Percentiles rank a stretch among this genome's conserved stretches.
Evolutionary conservation across 2,113 vertebrate species (phyloP).

Genomic region (Antigone vipio): DNA sequence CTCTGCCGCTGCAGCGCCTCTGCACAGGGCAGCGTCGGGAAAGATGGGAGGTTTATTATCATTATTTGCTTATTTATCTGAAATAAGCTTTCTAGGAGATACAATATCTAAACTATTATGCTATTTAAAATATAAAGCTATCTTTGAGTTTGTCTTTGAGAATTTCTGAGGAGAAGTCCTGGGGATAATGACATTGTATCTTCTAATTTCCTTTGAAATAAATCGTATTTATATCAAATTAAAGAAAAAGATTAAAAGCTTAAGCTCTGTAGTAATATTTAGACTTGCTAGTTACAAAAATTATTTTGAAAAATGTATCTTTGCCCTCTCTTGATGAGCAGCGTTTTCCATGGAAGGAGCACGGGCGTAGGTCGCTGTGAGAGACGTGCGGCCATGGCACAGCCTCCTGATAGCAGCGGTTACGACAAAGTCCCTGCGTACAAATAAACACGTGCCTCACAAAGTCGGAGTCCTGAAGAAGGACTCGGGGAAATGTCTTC

Average conservation of each 20-base stretch:
- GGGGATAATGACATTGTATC: neutral
- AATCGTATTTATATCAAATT: neutral
- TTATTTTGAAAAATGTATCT: neutral
- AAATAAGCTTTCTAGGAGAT: neutral
- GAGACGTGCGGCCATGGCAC: fast-evolving
- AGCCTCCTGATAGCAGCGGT: neutral
- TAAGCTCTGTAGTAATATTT: neutral
- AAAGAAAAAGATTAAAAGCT: neutral
- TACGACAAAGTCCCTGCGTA: neutral
- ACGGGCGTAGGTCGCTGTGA: fast-evolving
- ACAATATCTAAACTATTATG: neutral
- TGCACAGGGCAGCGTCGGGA: fast-evolving
- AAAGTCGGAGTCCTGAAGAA: neutral
- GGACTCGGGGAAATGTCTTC: neutral
- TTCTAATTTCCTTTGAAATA: neutral
- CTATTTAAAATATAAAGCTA: neutral
- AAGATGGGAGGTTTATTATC: neutral
- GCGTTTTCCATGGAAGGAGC: neutral
- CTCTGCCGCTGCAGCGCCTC: no score
- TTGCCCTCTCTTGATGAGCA: fast-evolving
- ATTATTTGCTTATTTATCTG: neutral
- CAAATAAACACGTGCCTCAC: neutral
- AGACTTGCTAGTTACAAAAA: neutral
- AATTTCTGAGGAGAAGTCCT: neutral
- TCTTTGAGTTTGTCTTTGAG: neutral